Evolutionary conservation across 1,140 invertebrate species (phyloP), one percentile per base, ranked within the genome.

Genomic region (Euborellia annulipes): DNA sequence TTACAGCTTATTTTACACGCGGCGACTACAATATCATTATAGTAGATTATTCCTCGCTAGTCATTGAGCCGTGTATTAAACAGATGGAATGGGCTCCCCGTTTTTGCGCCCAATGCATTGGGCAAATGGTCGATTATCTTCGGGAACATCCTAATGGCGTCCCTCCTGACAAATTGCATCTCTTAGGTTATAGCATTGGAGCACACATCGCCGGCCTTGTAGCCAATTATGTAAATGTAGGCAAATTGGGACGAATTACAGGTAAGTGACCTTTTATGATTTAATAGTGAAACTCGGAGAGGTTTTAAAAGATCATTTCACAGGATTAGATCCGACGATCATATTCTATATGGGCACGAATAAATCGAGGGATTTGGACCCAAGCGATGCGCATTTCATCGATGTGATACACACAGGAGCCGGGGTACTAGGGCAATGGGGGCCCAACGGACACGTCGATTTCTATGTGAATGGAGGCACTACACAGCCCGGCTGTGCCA

Each of bases 401-500:
- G 86, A 91, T 61, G 76, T 90, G 18, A 70, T 92, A 39, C 88
- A 93, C 58, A 90, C 88, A 0, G 86, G 87, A 23, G 85, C 83
- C 1, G 84, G 84, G 0, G 82, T 86, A 41, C 65, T 86, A 14
- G 82, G 82, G 0, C 82, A 86, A 56, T 86, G 82, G 82, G 82
- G 83, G 2, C 81, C 82, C 1, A 85, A 78, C 53, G 86, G 85
- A 0, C 85, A 89, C 58, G 83, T 83, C 8, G 87, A 91, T 60
- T 91, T 88, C 62, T 90, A 90, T 62, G 80, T 88, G 19, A 90
- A 91, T 58, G 86, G 86, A 8, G 87, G 86, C 23, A 84, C 81
- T 34, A 79, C 80, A 53, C 87, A 91, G 54, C 86, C 86, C 2
- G 86, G 85, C 40, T 91, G 86, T 56, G 75, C 78, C 0, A 79